A percentile compares a stretch with the other conserved stretches of the same genome.
These are phyloP conservation scores for Gopherus evgoodei DNA, from an alignment of 2,113 vertebrate species.

Conservation along the genomic window DNA sequence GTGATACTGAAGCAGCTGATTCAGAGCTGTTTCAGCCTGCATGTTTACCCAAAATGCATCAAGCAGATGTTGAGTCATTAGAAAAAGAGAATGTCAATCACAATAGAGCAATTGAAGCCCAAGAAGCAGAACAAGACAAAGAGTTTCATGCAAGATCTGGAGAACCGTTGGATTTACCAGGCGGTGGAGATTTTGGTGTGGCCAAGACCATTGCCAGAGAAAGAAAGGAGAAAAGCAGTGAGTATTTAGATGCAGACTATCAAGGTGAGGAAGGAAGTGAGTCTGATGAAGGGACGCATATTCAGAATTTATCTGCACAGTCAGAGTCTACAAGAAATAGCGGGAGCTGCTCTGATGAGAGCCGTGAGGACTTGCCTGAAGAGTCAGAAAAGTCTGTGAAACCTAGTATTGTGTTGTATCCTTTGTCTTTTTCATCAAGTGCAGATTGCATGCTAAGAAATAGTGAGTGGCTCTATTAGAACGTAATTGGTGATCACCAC, in stretches of 20 bases:
- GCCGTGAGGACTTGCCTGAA: neutral
- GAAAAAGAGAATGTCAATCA: neutral
- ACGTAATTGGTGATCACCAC: neutral
- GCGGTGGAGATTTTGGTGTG: neutral
- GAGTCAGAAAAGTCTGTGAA: slow-evolving; percentile 18
- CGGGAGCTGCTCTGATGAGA: neutral
- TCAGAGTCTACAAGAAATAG: neutral
- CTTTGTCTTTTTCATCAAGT: slow-evolving; percentile 59
- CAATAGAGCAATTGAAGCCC: neutral
- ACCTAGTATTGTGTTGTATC: slow-evolving; percentile 82
- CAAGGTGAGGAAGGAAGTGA: neutral
- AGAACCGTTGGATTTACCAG: neutral
- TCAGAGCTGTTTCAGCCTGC: neutral
- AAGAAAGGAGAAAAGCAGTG: fast-evolving
- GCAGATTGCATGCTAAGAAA: fast-evolving
- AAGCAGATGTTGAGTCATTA: fast-evolving
- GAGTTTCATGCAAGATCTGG: fast-evolving
- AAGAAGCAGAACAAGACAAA: fast-evolving
- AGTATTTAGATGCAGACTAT: neutral
- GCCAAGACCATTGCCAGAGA: fast-evolving
- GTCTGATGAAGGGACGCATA: neutral
- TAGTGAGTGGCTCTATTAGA: fast-evolving
- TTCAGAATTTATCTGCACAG: neutral
- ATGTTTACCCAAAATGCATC: neutral
- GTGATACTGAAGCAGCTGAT: fast-evolving